A percentile compares a stretch with the other conserved stretches of the same genome.
Evolutionary conservation across 2,113 vertebrate genomes (phyloP).

Genomic region (Nesogale talazaci): DNA sequence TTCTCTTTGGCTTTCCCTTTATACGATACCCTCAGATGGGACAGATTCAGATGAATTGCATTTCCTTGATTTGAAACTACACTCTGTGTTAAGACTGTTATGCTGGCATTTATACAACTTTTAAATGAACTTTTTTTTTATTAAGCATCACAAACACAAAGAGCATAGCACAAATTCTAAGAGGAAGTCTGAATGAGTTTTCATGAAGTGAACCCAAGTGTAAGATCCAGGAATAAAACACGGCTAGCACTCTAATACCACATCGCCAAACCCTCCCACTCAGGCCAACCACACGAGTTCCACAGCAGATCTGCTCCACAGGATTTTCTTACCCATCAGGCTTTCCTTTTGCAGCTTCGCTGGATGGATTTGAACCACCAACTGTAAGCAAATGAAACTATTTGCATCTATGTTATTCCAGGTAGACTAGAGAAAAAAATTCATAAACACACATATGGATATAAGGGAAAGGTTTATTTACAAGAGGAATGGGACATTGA

Average conservation of each 20-base stretch:
- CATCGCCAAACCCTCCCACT: background rate
- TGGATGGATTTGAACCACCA: background rate
- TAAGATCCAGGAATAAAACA: background rate
- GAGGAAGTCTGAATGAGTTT: slow-evolving; percentile 1
- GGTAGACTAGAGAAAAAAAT: too few species aligned
- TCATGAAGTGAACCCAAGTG: background rate
- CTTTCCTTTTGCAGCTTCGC: background rate
- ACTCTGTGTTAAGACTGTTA: slow-evolving; percentile 28
- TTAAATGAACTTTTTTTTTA: slow-evolving; percentile 15
- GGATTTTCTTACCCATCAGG: background rate
- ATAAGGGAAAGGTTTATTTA: too few species aligned
- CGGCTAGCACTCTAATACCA: background rate
- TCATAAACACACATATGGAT: too few species aligned
- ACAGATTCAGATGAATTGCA: slow-evolving; percentile 52
- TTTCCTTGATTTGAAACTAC: slow-evolving; percentile 37
- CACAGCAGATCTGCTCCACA: background rate
- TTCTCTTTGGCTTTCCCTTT: slow-evolving; percentile 48
- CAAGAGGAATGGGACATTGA: too few species aligned
- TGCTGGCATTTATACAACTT: background rate
- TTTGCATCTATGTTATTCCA: too few species aligned
- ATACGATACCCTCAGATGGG: slow-evolving; percentile 4
- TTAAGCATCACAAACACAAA: background rate
- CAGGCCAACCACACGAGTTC: background rate
- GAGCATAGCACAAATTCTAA: background rate
- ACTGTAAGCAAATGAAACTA: background rate